A percentile compares a stretch with the other conserved stretches of the same genome.
Conservation (phyloP, 2,113 vertebrate species). For the Apistogramma diplotaenia region DNA sequence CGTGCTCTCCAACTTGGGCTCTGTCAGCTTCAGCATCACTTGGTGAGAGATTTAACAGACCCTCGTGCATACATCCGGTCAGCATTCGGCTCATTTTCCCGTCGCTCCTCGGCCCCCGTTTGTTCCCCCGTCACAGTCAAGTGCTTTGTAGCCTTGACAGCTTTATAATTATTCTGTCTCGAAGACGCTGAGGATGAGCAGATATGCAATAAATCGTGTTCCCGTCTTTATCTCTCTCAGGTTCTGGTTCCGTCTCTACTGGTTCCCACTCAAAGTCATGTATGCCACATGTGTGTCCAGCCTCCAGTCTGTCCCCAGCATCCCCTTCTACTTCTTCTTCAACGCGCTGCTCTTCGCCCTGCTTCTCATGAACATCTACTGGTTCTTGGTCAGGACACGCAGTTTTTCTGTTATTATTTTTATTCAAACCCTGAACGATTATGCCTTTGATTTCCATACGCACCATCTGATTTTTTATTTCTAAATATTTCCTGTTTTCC, state of each 20-base stretch:
- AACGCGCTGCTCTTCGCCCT: constrained; percentile 87
- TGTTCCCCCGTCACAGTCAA: background rate
- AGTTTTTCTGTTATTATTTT: background rate
- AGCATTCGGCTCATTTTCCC: background rate
- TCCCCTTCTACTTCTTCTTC: constrained; percentile 99
- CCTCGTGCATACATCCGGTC: background rate
- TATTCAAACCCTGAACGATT: background rate
- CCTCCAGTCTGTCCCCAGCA: constrained; percentile 82
- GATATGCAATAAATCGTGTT: background rate
- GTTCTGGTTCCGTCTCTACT: constrained; percentile 99
- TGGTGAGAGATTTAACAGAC: constrained; percentile 79
- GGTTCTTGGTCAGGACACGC: constrained; percentile 91
- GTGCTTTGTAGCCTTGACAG: background rate
- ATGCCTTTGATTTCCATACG: background rate
- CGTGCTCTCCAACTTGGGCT: constrained; percentile 84
- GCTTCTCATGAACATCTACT: constrained; percentile 96
- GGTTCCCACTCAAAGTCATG: constrained; percentile 97
- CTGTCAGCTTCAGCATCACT: constrained; percentile 87
- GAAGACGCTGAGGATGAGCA: background rate
- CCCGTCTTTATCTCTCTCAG: constrained; percentile 63
- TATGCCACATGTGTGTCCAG: constrained; percentile 89
- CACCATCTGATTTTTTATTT: background rate
- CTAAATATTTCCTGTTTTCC: background rate
- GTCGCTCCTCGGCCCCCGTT: background rate
- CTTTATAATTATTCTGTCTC: background rate